Conservation (phyloP, 2,113 vertebrate genomes). For the Meleagris gallopavo region DNA sequence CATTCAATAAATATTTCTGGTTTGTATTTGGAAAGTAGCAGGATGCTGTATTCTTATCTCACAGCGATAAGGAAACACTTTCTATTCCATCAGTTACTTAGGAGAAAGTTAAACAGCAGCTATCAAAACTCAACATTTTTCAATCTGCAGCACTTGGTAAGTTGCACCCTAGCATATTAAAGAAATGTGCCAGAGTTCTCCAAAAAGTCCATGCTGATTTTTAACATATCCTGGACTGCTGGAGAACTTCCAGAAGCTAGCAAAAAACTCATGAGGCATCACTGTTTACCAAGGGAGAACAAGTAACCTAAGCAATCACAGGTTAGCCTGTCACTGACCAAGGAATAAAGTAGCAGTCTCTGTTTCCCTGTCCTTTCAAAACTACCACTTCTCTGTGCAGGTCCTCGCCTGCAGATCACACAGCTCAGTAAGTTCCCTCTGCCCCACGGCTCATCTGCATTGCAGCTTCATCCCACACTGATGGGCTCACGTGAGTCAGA, state of each 20-base stretch:
- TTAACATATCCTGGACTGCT: neutral
- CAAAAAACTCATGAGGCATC: neutral
- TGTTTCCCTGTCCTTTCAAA: neutral
- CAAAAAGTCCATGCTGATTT: neutral
- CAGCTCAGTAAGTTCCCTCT: neutral
- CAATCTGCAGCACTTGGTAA: conserved; percentile 33
- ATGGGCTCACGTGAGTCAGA: neutral
- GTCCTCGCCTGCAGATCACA: neutral
- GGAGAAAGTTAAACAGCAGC: conserved; percentile 50
- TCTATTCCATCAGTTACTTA: conserved; percentile 57
- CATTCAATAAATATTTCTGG: conserved; percentile 58
- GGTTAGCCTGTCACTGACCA: neutral
- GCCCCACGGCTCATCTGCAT: neutral
- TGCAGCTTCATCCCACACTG: neutral
- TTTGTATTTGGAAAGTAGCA: conserved; percentile 46
- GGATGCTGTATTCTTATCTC: conserved; percentile 56
- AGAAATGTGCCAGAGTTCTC: conserved; percentile 12
- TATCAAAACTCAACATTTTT: conserved; percentile 58
- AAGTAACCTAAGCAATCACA: neutral
- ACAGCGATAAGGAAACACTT: conserved; percentile 57
- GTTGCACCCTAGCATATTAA: conserved; percentile 48
- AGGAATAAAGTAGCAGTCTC: neutral
- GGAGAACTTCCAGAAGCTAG: neutral
- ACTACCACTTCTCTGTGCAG: neutral
- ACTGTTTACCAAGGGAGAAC: neutral